phyloP scores from a whole-genome alignment of 2,113 vertebrate species.

The Paedocypris sp. region DNA sequence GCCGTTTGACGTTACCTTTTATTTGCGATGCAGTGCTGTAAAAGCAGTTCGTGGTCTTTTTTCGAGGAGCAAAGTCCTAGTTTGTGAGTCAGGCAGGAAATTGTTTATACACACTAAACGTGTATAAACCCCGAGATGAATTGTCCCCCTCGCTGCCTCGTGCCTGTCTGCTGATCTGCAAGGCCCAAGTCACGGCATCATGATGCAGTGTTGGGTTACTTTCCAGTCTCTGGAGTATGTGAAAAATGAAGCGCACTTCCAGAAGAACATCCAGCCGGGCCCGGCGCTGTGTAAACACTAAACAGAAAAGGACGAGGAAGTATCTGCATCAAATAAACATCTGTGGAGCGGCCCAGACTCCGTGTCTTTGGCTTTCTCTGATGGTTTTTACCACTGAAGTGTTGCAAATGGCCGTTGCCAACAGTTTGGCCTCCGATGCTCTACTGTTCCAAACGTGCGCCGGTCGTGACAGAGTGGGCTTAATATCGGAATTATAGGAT shows the following conservation, averaged over 20 bases:
- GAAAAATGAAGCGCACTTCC: conserved; percentile 15
- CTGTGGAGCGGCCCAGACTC: neutral
- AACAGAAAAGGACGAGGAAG: conserved; percentile 9
- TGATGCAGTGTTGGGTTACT: conserved; percentile 12
- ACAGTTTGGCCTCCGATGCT: neutral
- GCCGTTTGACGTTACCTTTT: neutral
- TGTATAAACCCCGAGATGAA: conserved; percentile 6
- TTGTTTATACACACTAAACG: conserved; percentile 25
- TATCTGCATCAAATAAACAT: conserved; percentile 24
- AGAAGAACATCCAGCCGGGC: conserved; percentile 12
- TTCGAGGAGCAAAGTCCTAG: conserved; percentile 27
- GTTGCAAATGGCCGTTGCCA: conserved; percentile 9
- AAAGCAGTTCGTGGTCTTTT: conserved; percentile 10
- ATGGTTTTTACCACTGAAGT: conserved; percentile 6
- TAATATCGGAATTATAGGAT: too few relatives aligned
- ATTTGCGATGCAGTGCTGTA: conserved; percentile 1
- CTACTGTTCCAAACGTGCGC: too few relatives aligned
- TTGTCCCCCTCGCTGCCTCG: conserved; percentile 1
- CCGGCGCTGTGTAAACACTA: conserved; percentile 21
- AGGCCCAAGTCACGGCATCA: neutral
- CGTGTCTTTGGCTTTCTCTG: conserved; percentile 3
- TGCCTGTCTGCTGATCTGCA: conserved; percentile 15
- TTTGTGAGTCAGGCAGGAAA: conserved; percentile 18
- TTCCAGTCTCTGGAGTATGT: conserved; percentile 17
- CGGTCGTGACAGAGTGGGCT: neutral